Conservation (phyloP, 1,140 invertebrate genomes). For the Lamellibrachia luymesi region DNA sequence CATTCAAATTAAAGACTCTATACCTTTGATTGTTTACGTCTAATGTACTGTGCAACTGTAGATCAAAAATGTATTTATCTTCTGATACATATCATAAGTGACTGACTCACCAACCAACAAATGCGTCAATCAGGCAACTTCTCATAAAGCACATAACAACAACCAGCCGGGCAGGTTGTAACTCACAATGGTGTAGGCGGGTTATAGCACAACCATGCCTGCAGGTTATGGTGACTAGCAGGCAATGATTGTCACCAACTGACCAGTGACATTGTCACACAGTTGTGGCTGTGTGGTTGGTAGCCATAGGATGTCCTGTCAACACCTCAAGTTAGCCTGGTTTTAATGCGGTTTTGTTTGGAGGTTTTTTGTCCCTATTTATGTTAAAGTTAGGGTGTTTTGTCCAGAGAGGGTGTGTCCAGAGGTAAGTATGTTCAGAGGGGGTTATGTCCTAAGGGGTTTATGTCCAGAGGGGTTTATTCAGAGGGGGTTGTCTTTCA, state of each 20-base stretch:
- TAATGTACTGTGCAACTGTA: neutral
- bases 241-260: neutral
- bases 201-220: too few species aligned
- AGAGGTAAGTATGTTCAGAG: too few species aligned
- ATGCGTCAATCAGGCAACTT: neutral
- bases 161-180: neutral
- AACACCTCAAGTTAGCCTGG: neutral
- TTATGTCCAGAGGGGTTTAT: too few species aligned
- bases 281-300: neutral
- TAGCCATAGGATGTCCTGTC: neutral
- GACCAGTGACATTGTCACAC: neutral
- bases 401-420: too few species aligned
- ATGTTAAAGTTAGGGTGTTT: too few species aligned
- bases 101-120: neutral
- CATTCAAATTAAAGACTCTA: too few species aligned
- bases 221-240: neutral
- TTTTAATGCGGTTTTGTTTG: too few species aligned
- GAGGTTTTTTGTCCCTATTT: too few species aligned
- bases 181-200: neutral
- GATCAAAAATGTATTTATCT: neutral
- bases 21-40: too few species aligned
- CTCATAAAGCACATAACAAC: neutral
- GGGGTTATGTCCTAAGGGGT: too few species aligned
- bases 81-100: neutral
- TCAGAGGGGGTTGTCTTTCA: too few species aligned